A percentile compares a stretch with the other conserved stretches of the same genome.
Conservation (phyloP, 2,888 invertebrate species). For the Cataglyphis cursor region DNA sequence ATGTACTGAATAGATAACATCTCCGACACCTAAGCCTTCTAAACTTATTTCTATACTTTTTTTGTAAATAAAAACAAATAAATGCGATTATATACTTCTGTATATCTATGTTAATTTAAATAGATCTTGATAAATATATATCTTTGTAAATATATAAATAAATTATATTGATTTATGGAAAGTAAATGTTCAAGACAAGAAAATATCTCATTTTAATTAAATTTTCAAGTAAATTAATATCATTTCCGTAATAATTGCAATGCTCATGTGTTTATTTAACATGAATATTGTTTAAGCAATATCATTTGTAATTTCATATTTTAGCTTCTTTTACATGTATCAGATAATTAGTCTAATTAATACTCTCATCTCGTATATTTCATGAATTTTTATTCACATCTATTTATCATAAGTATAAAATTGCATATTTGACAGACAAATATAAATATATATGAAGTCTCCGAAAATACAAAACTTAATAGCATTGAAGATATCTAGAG, state of each 20-base stretch:
- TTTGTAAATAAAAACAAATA: background rate
- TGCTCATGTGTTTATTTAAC: background rate
- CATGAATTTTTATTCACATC: constrained; percentile 70
- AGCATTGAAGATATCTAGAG: constrained; percentile 15
- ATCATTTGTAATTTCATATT: background rate
- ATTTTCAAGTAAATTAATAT: background rate
- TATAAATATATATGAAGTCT: constrained; percentile 65
- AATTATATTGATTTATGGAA: background rate
- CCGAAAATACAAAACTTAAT: constrained; percentile 50
- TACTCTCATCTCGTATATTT: constrained; percentile 39
- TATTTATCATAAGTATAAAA: constrained; percentile 68
- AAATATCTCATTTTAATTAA: background rate
- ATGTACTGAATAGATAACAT: background rate
- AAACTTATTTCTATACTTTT: background rate
- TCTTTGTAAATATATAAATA: background rate
- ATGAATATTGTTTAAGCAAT: background rate
- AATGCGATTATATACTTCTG: background rate
- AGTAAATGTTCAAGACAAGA: background rate
- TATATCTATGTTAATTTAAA: background rate
- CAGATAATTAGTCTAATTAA: constrained; percentile 27
- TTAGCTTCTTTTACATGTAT: background rate
- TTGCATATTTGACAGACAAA: constrained; percentile 58
- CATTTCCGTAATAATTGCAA: background rate
- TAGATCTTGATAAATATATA: background rate
- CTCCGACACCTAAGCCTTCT: background rate